A percentile compares a stretch with the other conserved stretches of the same genome.
These are phyloP conservation scores for Chaitophorus viminalis DNA, from an alignment of 2,888 invertebrate genomes.

Conservation along the genomic window DNA sequence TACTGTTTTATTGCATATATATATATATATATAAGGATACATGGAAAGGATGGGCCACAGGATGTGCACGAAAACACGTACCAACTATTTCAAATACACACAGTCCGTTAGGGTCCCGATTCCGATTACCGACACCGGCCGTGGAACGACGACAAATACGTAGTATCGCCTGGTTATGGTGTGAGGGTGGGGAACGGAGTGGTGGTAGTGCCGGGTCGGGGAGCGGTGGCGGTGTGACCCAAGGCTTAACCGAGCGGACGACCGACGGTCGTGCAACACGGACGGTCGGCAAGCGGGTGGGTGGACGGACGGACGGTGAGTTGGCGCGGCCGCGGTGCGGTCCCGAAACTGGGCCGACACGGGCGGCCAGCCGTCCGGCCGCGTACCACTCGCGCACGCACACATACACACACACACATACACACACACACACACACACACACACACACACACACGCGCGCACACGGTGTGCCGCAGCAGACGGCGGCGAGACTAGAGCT, in stretches of 20 bases:
- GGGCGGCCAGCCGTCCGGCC: constrained; percentile 33
- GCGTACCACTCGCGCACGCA: neutral
- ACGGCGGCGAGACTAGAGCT: constrained; percentile 52
- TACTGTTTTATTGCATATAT: too few species aligned
- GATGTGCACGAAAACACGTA: neutral
- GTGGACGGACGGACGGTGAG: too few species aligned
- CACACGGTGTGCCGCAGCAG: neutral
- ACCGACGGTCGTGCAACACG: neutral
- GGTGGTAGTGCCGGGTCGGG: neutral
- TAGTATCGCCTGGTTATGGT: too few species aligned
- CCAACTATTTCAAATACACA: neutral
- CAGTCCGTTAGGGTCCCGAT: constrained; percentile 58
- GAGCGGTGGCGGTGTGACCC: constrained; percentile 20
- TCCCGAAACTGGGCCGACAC: constrained; percentile 62
- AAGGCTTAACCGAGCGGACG: constrained; percentile 3
- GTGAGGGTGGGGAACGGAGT: neutral
- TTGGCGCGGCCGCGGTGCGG: neutral
- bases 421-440: neutral
- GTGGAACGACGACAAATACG: neutral
- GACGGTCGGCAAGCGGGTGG: neutral
- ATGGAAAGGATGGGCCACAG: neutral
- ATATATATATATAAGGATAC: too few species aligned
- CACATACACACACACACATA: neutral
- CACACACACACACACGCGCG: neutral
- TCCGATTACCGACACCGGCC: constrained; percentile 46